These are phyloP conservation scores for Microcebus murinus DNA, from an alignment of 2,113 vertebrate species.

Conservation along the genomic window DNA sequence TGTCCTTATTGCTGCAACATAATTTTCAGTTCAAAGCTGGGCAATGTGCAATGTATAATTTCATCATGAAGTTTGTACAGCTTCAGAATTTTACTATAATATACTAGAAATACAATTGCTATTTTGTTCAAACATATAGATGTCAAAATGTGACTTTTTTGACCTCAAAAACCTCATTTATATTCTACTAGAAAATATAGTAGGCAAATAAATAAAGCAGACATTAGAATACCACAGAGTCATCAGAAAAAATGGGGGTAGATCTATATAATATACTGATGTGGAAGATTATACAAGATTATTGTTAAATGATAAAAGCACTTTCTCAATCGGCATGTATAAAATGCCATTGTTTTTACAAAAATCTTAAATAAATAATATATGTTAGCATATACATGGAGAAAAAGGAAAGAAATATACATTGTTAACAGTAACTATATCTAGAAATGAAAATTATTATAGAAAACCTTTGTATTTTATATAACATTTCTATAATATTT, in stretches of 20 bases:
- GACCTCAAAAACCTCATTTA: not conserved
- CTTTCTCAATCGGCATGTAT: not conserved
- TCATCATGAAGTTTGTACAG: slow-evolving; percentile 13
- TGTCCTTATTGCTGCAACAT: not conserved
- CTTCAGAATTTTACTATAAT: not conserved
- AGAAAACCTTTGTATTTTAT: slow-evolving; percentile 22
- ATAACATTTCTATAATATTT: not conserved
- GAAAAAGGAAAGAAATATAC: not conserved
- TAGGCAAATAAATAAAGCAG: slow-evolving; percentile 14
- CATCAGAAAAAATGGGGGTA: not conserved
- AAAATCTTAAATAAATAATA: not conserved
- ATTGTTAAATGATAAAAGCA: not conserved
- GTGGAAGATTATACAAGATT: not conserved
- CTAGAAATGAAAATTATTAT: slow-evolving; percentile 38
- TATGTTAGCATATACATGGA: not conserved
- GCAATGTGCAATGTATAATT: not conserved
- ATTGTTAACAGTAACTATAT: not conserved
- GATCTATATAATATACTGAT: not conserved
- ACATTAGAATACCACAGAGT: not conserved
- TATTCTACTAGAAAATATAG: slow-evolving; percentile 34
- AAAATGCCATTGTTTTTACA: not conserved
- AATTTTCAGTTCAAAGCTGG: slow-evolving; percentile 23
- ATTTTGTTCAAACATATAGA: not conserved
- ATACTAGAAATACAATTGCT: not conserved
- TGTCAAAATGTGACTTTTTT: slow-evolving; percentile 40